phyloP scores from a whole-genome alignment of 2,797 vertebrate genomes.

The Sebastes kiyomatsui region DNA sequence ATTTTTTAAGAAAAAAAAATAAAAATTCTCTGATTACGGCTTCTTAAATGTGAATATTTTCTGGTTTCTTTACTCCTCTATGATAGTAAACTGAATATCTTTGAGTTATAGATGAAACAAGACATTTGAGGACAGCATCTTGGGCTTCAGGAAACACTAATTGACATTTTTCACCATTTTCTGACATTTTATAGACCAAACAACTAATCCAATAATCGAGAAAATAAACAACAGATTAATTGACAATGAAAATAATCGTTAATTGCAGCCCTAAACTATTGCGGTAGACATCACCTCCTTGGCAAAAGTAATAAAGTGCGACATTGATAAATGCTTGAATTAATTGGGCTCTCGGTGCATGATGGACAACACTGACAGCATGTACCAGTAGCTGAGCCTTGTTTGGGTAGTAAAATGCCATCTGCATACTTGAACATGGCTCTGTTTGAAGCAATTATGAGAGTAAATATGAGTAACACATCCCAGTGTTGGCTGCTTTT shows the following conservation, averaged over 20 bases:
- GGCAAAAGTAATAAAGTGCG: background rate
- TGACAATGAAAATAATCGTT: no score
- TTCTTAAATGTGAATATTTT: background rate
- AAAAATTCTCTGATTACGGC: background rate
- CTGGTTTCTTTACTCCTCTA: background rate
- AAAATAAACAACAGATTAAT: no score
- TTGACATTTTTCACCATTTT: no score
- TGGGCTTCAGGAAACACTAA: no score
- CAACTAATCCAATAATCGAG: no score
- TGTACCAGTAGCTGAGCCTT: conserved; percentile 5
- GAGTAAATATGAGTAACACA: conserved; percentile 24
- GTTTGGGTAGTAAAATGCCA: conserved; percentile 24
- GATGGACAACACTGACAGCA: background rate
- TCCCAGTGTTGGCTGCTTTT: conserved; percentile 19
- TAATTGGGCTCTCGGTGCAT: background rate
- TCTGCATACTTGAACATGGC: conserved; percentile 15
- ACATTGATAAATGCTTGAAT: background rate
- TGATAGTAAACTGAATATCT: no score
- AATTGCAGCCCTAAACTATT: no score
- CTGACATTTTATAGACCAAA: no score
- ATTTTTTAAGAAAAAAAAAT: background rate
- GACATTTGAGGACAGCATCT: no score
- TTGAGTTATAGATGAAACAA: no score
- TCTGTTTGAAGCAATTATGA: conserved; percentile 54
- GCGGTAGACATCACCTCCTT: background rate